These are phyloP conservation scores for Tachuris rubrigastra DNA, from an alignment of 2,113 vertebrate species.

Conservation along the genomic window DNA sequence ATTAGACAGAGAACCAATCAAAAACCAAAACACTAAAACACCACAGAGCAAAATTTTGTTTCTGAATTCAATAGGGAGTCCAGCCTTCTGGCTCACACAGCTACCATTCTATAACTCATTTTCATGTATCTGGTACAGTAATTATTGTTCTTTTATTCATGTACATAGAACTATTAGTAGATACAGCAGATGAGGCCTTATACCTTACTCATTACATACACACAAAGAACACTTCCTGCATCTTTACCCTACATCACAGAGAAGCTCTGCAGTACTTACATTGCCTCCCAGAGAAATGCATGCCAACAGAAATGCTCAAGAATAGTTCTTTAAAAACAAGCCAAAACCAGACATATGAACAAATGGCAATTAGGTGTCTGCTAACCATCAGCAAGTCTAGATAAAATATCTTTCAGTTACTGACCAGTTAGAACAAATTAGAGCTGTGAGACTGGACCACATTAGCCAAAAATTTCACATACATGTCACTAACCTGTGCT, in stretches of 20 bases:
- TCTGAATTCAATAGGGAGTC: not conserved
- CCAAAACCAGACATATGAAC: fast-evolving
- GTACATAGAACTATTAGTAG: not conserved
- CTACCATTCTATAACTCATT: not conserved
- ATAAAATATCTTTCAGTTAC: not conserved
- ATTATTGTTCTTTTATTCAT: not conserved
- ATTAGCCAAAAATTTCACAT: not conserved
- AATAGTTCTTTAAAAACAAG: not conserved
- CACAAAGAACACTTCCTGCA: not conserved
- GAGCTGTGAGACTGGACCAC: not conserved
- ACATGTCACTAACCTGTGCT: not conserved
- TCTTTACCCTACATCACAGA: not conserved
- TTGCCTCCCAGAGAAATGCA: not conserved
- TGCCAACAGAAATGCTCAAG: not conserved
- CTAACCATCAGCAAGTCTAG: not conserved
- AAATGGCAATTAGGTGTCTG: not conserved
- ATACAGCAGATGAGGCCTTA: not conserved
- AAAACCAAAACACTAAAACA: not conserved
- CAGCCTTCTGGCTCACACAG: not conserved
- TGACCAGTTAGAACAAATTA: not conserved
- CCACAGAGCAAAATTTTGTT: not conserved
- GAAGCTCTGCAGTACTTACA: not conserved
- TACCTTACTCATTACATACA: not conserved
- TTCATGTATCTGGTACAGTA: not conserved
- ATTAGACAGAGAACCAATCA: slow-evolving; percentile 7